Evolutionary conservation across 2,888 invertebrate species (phyloP).

Genomic region (Serripes groenlandicus): DNA sequence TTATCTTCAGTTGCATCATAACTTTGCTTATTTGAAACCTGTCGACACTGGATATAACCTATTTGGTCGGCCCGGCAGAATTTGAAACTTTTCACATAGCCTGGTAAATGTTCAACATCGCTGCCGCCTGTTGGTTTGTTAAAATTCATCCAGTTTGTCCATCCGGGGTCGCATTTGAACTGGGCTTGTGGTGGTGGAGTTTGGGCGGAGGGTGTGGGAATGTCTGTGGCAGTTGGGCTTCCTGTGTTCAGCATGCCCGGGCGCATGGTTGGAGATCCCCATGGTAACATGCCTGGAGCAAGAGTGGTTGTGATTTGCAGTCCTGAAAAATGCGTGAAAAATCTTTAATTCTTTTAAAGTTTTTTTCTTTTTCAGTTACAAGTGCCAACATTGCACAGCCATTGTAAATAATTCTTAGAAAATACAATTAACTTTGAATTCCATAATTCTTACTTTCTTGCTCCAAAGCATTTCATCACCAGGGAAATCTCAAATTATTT

Average conservation of each 20-base stretch:
- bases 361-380: not conserved
- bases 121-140: conserved; percentile 62
- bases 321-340: conserved; percentile 38
- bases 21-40: conserved; percentile 66
- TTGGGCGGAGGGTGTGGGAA: conserved; percentile 5
- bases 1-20: conserved; percentile 90
- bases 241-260: conserved; percentile 40
- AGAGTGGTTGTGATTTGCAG: conserved; percentile 56
- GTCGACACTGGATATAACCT: conserved; percentile 55
- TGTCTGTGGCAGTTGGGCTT: conserved; percentile 9
- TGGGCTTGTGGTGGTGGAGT: conserved; percentile 6
- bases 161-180: conserved; percentile 70
- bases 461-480: conserved; percentile 22
- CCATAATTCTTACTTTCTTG: too few species aligned
- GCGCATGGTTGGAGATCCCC: conserved; percentile 55
- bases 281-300: conserved; percentile 53
- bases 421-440: too few species aligned
- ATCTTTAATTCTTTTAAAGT: not conserved
- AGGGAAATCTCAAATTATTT: conserved; percentile 4
- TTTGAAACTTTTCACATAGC: conserved; percentile 63
- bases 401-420: too few species aligned
- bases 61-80: conserved; percentile 70
- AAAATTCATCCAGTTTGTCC: conserved; percentile 80
- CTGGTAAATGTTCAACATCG: conserved; percentile 71
- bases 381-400: not conserved